Percentiles rank a stretch among this genome's conserved stretches.
phyloP scores from a whole-genome alignment of 2,113 vertebrate genomes.

The Lepus europaeus region DNA sequence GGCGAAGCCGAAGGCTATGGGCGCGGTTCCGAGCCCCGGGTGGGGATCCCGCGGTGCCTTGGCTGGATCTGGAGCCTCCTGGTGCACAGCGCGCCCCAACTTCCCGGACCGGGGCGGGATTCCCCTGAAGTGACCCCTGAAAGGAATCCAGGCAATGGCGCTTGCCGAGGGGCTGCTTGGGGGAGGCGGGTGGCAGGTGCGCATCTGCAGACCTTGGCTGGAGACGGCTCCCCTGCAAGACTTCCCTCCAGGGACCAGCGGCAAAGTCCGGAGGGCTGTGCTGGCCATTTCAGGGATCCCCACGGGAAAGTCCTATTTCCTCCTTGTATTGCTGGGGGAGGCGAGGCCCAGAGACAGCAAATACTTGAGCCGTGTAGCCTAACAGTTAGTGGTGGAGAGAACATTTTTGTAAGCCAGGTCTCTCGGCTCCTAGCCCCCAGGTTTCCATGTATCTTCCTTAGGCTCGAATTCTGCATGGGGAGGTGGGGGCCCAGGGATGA shows the following conservation, averaged over 20 bases:
- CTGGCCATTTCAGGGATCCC: background rate
- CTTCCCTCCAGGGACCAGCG: background rate
- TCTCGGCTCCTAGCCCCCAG: background rate
- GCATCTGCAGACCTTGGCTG: background rate
- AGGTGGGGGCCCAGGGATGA: background rate
- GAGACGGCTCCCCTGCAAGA: background rate
- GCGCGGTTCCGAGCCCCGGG: background rate
- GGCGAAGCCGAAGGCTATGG: background rate
- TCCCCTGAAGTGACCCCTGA: background rate
- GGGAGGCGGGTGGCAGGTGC: background rate
- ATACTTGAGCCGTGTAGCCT: background rate
- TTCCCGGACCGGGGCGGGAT: background rate
- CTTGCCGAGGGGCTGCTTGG: background rate
- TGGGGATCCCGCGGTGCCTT: background rate
- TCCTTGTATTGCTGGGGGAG: background rate
- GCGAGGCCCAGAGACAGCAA: background rate
- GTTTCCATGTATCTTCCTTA: background rate
- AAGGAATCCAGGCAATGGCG: background rate
- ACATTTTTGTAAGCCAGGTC: background rate
- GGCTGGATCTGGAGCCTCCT: background rate
- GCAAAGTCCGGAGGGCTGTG: rapidly evolving
- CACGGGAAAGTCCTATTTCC: background rate
- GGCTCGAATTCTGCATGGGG: background rate
- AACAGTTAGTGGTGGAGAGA: background rate
- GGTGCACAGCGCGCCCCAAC: background rate